Evolutionary conservation across 2,888 invertebrate species (phyloP).

Genomic region (Hartigia nigra): DNA sequence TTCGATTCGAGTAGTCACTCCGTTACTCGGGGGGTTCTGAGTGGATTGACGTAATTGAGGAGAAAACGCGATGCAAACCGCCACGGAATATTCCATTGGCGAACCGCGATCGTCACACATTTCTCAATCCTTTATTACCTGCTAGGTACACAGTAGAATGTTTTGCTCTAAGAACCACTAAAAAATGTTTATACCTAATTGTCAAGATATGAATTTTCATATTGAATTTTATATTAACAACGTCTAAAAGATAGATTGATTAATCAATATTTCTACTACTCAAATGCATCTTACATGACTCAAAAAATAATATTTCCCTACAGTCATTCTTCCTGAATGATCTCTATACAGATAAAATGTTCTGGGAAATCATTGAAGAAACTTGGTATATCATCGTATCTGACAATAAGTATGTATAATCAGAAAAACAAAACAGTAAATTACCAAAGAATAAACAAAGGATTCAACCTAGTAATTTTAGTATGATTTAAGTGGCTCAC

Average conservation of each 20-base stretch:
- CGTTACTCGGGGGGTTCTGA: constrained; percentile 57
- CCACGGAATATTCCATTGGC: constrained; percentile 32
- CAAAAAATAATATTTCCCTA: neutral
- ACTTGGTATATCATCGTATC: neutral
- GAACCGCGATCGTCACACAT: neutral
- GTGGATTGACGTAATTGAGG: constrained; percentile 66
- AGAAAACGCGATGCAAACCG: constrained; percentile 61
- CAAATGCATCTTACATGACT: neutral
- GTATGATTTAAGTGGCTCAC: neutral
- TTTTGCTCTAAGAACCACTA: neutral
- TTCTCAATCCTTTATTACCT: neutral
- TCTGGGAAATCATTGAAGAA: neutral
- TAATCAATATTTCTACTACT: neutral
- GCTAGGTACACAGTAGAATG: neutral
- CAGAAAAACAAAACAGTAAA: neutral
- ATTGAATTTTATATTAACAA: neutral
- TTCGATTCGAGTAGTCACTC: constrained; percentile 58
- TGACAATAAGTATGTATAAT: neutral
- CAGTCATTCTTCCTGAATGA: neutral
- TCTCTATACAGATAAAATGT: neutral
- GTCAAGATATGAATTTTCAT: neutral
- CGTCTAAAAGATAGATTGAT: neutral
- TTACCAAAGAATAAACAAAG: neutral
- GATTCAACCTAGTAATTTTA: neutral
- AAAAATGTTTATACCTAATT: neutral